Base-by-base conservation (phyloP, 2,113 vertebrate genomes). In the Actenoides hombroni region DNA sequence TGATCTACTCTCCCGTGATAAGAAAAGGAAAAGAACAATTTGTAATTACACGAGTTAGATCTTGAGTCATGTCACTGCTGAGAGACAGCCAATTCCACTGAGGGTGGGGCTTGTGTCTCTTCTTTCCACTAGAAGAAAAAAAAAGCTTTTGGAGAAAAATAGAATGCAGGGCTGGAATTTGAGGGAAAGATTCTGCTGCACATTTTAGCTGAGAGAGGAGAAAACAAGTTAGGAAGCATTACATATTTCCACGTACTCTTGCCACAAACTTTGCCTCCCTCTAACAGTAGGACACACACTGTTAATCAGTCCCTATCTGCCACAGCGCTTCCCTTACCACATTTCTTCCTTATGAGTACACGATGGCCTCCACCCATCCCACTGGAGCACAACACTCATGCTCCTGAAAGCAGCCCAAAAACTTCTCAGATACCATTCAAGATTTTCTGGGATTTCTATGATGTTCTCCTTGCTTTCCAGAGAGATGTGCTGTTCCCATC, bases 311-410 rank as follows among this genome's bases (percentile, higher is more conserved):
- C 37, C 9, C 0, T 64, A 51, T 92, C 77, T 79, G 48, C 24
- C 3, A 1, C 29, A 87, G 40, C 6, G 2, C 44, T 90, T 84
- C 37, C 61, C 74, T 89, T 74, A 70, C 11, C 59, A 67, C 88
- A 92, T 96, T 96, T 95, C 88, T 95, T 96, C 63, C 39, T 61
- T 28, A 78, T 94, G 95, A 96, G 60, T 9, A 63, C 8, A 49
- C 25, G 57, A 40, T 54, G 33, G 28, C 53, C 95, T 83, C 95
- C 95, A 92, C 95, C 95, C 92, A 84, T 91, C 94, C 81, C 94
- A 73, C 25, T 77, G 94, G 78, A 67, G 49, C 53, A 79, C 57
- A 84, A 5, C 15, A 14, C 19, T 94, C 17, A 9, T 13, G 54
- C 23, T 91, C 12, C 53, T 84, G 49, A 85, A 49, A 4, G 10